A percentile compares a stretch with the other conserved stretches of the same genome.
phyloP scores from a whole-genome alignment of 2,888 invertebrate species.

The Caenorhabditis parvicauda region DNA sequence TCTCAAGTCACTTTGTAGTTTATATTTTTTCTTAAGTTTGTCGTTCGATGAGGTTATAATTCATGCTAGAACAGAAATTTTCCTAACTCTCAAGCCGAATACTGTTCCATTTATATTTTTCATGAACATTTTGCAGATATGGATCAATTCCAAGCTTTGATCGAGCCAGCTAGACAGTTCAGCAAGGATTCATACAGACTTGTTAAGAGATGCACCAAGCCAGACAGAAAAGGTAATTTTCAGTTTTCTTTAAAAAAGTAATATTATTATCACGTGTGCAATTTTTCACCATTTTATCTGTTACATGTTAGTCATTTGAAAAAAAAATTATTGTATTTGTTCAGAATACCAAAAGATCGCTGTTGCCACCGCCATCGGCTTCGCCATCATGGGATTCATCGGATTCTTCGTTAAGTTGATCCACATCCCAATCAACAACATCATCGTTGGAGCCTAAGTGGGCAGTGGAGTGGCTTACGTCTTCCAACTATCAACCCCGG shows the following conservation, averaged over 20 bases:
- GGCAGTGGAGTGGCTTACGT: background rate
- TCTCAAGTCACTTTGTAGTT: too few species aligned
- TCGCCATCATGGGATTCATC: slow-evolving; percentile 99
- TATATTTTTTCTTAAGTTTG: too few species aligned
- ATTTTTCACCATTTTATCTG: background rate
- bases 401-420: slow-evolving; percentile 99
- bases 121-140: too few species aligned
- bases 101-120: slow-evolving; percentile 4
- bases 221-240: slow-evolving; percentile 87
- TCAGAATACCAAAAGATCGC: slow-evolving; percentile 98
- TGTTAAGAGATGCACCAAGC: slow-evolving; percentile 98
- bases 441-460: slow-evolving; percentile 66
- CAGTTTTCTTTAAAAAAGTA: too few species aligned
- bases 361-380: slow-evolving; percentile 96
- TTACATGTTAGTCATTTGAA: background rate
- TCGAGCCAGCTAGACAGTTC: slow-evolving; percentile 93
- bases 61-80: too few species aligned
- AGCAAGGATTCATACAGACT: slow-evolving; percentile 96
- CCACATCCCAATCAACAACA: slow-evolving; percentile 87
- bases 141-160: slow-evolving; percentile 93
- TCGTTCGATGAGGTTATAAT: too few species aligned
- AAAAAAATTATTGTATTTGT: slow-evolving; percentile 14
- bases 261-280: background rate
- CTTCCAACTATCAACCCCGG: slow-evolving; percentile 10
- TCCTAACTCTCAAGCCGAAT: background rate